Evolutionary conservation across 2,113 vertebrate genomes (phyloP).

Genomic region (Oceanites oceanicus): DNA sequence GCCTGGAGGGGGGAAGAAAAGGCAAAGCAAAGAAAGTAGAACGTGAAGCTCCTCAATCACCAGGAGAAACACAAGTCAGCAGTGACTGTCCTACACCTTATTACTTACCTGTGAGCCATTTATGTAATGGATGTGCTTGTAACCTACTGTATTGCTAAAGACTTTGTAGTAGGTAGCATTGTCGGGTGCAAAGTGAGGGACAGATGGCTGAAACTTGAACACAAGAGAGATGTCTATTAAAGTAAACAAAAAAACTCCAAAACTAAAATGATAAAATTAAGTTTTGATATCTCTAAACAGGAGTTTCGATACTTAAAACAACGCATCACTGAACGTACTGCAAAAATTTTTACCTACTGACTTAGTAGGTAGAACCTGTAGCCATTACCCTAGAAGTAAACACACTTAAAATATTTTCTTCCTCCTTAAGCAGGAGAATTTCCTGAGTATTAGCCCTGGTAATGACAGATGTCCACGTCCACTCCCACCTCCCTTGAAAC

Average conservation of each 20-base stretch:
- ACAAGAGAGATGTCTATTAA: constrained; percentile 30
- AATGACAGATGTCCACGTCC: not conserved
- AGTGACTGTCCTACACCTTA: not conserved
- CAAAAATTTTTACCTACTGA: not conserved
- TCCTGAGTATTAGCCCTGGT: not conserved
- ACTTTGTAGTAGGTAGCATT: constrained; percentile 87
- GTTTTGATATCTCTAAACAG: not conserved
- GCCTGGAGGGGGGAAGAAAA: not conserved
- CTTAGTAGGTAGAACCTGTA: not conserved
- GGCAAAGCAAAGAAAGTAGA: not conserved
- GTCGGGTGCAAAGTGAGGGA: constrained; percentile 85
- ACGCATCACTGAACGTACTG: not conserved
- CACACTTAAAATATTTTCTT: not conserved
- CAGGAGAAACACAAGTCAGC: not conserved
- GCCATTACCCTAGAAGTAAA: not conserved
- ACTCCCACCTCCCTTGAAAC: not conserved
- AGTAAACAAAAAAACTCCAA: not conserved
- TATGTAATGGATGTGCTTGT: constrained; percentile 86
- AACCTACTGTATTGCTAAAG: constrained; percentile 83
- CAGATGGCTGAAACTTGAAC: constrained; percentile 86
- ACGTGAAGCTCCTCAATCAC: not conserved
- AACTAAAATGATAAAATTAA: not conserved
- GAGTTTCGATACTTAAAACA: not conserved
- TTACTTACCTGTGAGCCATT: constrained; percentile 39
- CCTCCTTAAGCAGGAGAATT: not conserved